phyloP scores from a whole-genome alignment of 2,888 invertebrate species.

The Bugulina stolonifera region DNA sequence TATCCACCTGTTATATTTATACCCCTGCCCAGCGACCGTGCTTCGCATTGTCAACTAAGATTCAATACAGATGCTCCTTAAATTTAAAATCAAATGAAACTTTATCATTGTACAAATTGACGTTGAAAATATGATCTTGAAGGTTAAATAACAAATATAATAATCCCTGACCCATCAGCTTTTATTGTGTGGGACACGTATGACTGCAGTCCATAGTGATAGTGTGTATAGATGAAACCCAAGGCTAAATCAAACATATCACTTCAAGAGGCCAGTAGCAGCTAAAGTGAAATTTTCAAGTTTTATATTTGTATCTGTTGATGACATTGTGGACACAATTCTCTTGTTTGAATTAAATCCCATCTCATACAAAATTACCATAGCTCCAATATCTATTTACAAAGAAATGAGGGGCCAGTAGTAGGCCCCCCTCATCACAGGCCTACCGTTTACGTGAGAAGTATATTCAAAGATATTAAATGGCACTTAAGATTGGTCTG shows the following conservation, averaged over 20 bases:
- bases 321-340: too few relatives aligned
- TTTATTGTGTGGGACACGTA: too few relatives aligned
- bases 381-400: too few relatives aligned
- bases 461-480: too few relatives aligned
- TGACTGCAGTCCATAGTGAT: background rate
- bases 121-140: background rate
- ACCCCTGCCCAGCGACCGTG: background rate
- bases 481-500: background rate
- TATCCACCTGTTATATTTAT: slow-evolving; percentile 23
- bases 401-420: too few relatives aligned
- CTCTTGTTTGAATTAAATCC: slow-evolving; percentile 5
- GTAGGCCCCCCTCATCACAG: too few relatives aligned
- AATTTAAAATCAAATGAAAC: slow-evolving; percentile 24
- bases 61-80: slow-evolving; percentile 22
- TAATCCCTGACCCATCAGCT: background rate
- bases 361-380: too few relatives aligned
- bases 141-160: slow-evolving; percentile 24
- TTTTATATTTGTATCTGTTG: slow-evolving; percentile 25
- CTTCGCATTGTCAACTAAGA: background rate
- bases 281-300: background rate
- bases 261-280: background rate
- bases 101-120: slow-evolving; percentile 24
- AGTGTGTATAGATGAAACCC: background rate
- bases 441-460: too few relatives aligned
- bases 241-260: slow-evolving; percentile 19